Evolutionary conservation across 2,797 vertebrate species (phyloP).

Genomic region (Trichosurus vulpecula): DNA sequence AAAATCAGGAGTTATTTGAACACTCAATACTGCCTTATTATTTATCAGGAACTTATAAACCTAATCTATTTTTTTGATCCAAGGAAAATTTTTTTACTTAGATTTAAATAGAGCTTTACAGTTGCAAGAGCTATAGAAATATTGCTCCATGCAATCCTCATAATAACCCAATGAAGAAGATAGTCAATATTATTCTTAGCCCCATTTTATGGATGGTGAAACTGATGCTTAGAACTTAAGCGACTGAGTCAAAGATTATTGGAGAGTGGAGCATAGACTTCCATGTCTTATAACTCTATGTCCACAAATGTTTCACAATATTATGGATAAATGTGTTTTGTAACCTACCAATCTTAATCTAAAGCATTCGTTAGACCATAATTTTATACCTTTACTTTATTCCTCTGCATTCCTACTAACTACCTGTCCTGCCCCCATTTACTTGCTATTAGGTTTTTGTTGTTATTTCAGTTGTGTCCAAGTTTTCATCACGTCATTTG

Average conservation of each 20-base stretch:
- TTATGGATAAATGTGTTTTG: not conserved
- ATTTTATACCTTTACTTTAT: not conserved
- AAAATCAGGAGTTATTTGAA: not conserved
- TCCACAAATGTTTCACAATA: not conserved
- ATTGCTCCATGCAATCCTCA: too few species aligned
- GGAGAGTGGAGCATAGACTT: not conserved
- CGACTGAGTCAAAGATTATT: too few species aligned
- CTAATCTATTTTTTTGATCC: too few species aligned
- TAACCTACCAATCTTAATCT: not conserved
- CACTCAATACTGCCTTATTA: not conserved
- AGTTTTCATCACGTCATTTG: not conserved
- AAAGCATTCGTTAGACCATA: too few species aligned
- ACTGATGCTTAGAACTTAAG: too few species aligned
- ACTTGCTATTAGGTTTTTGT: not conserved
- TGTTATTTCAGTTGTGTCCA: not conserved
- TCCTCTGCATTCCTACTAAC: not conserved
- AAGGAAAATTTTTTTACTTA: too few species aligned
- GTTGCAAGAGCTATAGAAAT: too few species aligned
- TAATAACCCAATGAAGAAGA: too few species aligned
- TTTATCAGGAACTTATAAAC: not conserved
- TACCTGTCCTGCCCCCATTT: not conserved
- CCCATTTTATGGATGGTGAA: too few species aligned
- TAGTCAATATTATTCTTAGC: too few species aligned
- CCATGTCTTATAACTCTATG: not conserved
- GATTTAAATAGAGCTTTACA: too few species aligned